Conservation (phyloP, 2,113 vertebrate genomes). For the Pao palembangensis region DNA sequence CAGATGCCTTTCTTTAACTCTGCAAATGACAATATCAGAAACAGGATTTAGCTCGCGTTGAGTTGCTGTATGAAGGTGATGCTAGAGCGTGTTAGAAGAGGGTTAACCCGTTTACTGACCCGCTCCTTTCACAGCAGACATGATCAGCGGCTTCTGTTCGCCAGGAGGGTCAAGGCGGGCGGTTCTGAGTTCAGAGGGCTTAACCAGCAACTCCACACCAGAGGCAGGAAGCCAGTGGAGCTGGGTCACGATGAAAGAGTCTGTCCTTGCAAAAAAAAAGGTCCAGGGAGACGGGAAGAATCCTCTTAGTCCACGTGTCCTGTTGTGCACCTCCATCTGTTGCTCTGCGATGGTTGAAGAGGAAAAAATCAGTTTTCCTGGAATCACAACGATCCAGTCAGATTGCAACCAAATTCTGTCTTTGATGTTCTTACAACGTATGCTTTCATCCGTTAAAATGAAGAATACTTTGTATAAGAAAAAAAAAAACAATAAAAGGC, state of each 20-base stretch:
- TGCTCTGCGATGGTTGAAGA: slow-evolving; percentile 36
- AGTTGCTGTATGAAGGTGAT: no score
- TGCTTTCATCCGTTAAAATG: no score
- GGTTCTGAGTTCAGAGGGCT: slow-evolving; percentile 40
- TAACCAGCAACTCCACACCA: slow-evolving; percentile 37
- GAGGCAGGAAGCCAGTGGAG: slow-evolving; percentile 45
- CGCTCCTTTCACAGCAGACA: slow-evolving; percentile 25
- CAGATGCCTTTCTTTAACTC: no score
- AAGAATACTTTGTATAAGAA: no score
- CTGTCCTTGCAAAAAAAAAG: slow-evolving; percentile 17
- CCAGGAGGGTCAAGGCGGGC: slow-evolving; percentile 38
- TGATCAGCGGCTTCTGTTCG: slow-evolving; percentile 24
- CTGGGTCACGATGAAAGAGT: slow-evolving; percentile 58
- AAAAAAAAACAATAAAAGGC: no score
- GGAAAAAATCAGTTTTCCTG: slow-evolving; percentile 11
- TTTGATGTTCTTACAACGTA: no score
- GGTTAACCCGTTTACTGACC: background rate
- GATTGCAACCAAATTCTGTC: no score
- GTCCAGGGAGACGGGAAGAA: slow-evolving; percentile 47
- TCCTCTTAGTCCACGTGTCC: slow-evolving; percentile 62
- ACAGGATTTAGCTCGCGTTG: no score
- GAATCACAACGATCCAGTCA: background rate
- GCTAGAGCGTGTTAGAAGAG: no score
- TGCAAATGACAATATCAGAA: no score
- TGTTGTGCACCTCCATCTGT: slow-evolving; percentile 65